Base-by-base conservation (phyloP, 2,888 invertebrate genomes). In the Podabrus alpinus region DNA sequence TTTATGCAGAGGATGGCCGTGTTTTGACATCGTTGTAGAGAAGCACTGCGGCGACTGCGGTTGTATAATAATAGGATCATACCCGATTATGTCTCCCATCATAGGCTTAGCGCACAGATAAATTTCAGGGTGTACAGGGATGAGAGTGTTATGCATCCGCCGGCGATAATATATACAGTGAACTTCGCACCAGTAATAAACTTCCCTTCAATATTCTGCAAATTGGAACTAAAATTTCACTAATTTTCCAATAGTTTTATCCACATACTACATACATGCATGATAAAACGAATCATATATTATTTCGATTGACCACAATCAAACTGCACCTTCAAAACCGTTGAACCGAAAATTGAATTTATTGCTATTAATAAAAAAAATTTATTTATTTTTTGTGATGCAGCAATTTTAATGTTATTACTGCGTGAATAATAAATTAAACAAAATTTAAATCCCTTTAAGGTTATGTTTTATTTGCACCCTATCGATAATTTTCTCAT, bases 41-140 rank as follows among this genome's bases (percentile, higher is more conserved):
- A 72, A 64, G 69, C 75, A 74, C 69, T 73, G 78, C 74, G 75
- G 78, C 72, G 72, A 77, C 76, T 85, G 84, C 84, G 84, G 85
- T 84, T 82, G 83, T 84, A 85, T 85, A 84, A 86, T 86, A 86
- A 86, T 85, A 85, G 86, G 86, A 86, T 86, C 86, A 86, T 84
- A 83, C 84, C 83, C 84, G 86, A 86, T 86, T 86, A 86, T 85
- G 83, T 82, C 84, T 84, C 83, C 85, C 84, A 86, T 86, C 86
- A 86, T 82, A 83, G 84, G 86, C 86, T 86, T 86, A 85, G 83
- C 84, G 80, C 83, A 82, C 83, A 84, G 82, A 86, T 86, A 86
- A 86, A 85, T 86, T 85, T 82, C 79, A 79, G 79, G 79, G 80
- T 78, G 79, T 80, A 80, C 79, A 80, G 81, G 82, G 71, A 76